A percentile compares a stretch with the other conserved stretches of the same genome.
Conservation (phyloP, 2,113 vertebrate species). For the zebrafish (Danio rerio) region DNA sequence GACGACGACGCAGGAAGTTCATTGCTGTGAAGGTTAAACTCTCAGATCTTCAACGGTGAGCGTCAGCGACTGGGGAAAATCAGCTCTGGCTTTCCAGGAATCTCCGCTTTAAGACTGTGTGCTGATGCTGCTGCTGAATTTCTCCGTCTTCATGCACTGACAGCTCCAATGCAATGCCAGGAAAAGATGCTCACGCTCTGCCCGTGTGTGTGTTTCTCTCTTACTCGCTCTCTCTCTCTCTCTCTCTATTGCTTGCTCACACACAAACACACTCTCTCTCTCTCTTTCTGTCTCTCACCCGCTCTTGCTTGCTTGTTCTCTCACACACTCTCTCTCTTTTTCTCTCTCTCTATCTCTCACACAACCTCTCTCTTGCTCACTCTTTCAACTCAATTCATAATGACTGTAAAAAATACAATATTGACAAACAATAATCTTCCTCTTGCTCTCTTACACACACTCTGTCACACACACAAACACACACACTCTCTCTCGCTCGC, state of each 20-base stretch:
- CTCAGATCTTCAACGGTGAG: not conserved
- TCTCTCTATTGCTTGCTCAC: constrained; percentile 27
- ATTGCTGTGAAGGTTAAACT: constrained; percentile 71
- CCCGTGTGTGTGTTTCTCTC: constrained; percentile 42
- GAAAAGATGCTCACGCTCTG: constrained; percentile 70
- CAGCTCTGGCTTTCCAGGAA: too few species aligned
- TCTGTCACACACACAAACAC: constrained; percentile 58
- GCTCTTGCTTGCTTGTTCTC: constrained; percentile 10
- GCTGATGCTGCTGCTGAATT: not conserved
- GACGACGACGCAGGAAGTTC: constrained; percentile 95
- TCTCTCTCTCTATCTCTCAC: not conserved
- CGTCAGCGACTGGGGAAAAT: too few species aligned
- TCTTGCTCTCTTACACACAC: not conserved
- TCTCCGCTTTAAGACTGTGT: too few species aligned
- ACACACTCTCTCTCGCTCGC: constrained; percentile 37
- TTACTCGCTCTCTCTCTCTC: constrained; percentile 22
- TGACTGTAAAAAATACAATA: too few species aligned
- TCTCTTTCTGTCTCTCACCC: constrained; percentile 57
- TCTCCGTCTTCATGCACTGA: constrained; percentile 61
- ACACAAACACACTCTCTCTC: constrained; percentile 12
- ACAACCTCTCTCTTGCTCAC: too few species aligned
- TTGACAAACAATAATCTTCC: not conserved
- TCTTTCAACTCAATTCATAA: too few species aligned
- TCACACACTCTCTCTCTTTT: constrained; percentile 44
- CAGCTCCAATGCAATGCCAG: constrained; percentile 68